Evolutionary conservation across 2,888 invertebrate species (phyloP).

Genomic region (Eilema griseolum): DNA sequence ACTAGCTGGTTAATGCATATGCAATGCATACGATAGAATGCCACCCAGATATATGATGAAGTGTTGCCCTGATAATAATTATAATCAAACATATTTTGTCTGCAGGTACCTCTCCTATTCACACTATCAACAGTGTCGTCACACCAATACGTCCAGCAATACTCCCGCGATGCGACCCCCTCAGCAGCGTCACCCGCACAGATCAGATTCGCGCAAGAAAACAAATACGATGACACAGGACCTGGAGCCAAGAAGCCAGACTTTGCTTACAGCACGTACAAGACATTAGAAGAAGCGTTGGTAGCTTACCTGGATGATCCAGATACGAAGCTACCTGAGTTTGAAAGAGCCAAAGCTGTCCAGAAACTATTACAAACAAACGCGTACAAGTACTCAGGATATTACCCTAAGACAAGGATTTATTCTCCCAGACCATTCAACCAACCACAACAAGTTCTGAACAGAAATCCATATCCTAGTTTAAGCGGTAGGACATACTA

Average conservation of each 20-base stretch:
- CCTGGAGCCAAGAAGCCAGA: conserved; percentile 73
- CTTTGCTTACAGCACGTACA: conserved; percentile 74
- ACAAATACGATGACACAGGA: conserved; percentile 81
- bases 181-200: conserved; percentile 77
- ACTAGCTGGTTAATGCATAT: no score
- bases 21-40: no score
- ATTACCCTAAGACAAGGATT: not conserved
- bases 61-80: no score
- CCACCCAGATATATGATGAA: no score
- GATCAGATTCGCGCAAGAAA: conserved; percentile 77
- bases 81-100: conserved; percentile 17
- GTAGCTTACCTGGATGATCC: conserved; percentile 73
- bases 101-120: conserved; percentile 61
- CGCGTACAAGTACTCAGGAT: not conserved
- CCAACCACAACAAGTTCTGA: not conserved
- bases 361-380: conserved; percentile 34
- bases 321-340: conserved; percentile 75
- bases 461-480: not conserved
- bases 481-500: not conserved
- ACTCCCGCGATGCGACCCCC: conserved; percentile 20
- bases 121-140: conserved; percentile 48
- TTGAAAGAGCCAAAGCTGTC: conserved; percentile 65
- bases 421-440: not conserved
- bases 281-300: conserved; percentile 72
- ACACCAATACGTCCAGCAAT: conserved; percentile 24